phyloP scores from a whole-genome alignment of 2,888 invertebrate species.

The Hanleya hanleyi region DNA sequence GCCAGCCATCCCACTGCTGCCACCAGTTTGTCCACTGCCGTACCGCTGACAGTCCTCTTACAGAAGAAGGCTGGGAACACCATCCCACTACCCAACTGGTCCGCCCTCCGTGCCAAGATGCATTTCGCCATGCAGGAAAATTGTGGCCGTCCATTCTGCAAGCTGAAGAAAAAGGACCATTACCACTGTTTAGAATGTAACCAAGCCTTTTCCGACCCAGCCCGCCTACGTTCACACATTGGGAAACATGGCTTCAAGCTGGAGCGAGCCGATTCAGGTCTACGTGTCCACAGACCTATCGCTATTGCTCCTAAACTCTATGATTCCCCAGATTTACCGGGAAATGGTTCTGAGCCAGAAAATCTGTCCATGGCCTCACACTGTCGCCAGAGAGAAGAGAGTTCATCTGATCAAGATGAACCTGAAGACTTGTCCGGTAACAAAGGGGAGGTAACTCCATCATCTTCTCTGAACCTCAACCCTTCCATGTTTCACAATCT shows the following conservation, averaged over 20 bases:
- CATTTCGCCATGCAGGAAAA: slow-evolving; percentile 62
- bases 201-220: slow-evolving; percentile 85
- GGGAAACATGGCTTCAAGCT: slow-evolving; percentile 78
- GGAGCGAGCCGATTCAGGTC: not conserved
- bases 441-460: slow-evolving; percentile 37
- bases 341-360: slow-evolving; percentile 2
- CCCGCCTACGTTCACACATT: slow-evolving; percentile 81
- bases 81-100: slow-evolving; percentile 54
- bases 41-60: slow-evolving; percentile 52
- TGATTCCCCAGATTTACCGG: slow-evolving; percentile 30
- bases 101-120: slow-evolving; percentile 58
- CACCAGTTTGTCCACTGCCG: slow-evolving; percentile 11
- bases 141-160: slow-evolving; percentile 86
- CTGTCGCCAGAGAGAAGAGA: not conserved
- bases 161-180: slow-evolving; percentile 84
- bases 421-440: slow-evolving; percentile 14
- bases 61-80: slow-evolving; percentile 49
- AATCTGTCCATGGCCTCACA: slow-evolving; percentile 5
- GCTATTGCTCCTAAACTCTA: slow-evolving; percentile 25
- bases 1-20: not conserved
- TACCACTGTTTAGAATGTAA: slow-evolving; percentile 87
- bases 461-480: slow-evolving; percentile 59
- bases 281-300: slow-evolving; percentile 10
- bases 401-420: slow-evolving; percentile 9
- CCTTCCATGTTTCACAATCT: slow-evolving; percentile 56